phyloP scores from a whole-genome alignment of 2,797 vertebrate species.

The Falco rusticolus region DNA sequence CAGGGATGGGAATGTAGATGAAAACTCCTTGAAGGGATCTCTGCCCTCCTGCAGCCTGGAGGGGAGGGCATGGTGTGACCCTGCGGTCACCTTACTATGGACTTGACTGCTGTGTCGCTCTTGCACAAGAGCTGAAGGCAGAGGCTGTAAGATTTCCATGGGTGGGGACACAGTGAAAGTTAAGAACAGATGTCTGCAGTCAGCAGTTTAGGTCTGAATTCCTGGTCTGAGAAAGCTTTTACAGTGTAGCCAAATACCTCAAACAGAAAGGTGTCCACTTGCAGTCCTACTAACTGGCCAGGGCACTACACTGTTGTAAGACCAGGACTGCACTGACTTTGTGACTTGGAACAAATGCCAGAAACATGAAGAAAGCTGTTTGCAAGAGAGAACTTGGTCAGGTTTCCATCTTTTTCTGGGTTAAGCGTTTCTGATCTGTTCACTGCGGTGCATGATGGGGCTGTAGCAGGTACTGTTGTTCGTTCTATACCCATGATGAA shows the following conservation, averaged over 20 bases:
- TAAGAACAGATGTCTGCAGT: neutral
- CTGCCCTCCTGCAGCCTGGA: neutral
- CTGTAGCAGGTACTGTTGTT: neutral
- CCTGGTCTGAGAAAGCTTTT: neutral
- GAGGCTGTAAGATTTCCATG: neutral
- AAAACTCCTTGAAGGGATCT: neutral
- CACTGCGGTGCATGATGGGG: neutral
- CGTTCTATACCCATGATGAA: neutral
- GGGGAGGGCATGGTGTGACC: neutral
- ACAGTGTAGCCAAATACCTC: neutral
- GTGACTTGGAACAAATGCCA: rapidly evolving
- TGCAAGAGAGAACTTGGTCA: neutral
- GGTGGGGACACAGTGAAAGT: neutral
- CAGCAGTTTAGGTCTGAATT: neutral
- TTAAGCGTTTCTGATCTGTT: neutral
- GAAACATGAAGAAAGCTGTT: neutral
- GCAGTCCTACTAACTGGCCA: neutral
- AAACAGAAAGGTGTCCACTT: neutral
- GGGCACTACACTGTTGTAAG: no score
- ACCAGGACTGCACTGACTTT: neutral
- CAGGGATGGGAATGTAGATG: neutral
- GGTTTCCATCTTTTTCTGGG: neutral
- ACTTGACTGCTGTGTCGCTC: neutral
- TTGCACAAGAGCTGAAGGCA: neutral
- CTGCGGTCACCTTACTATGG: rapidly evolving